These are phyloP conservation scores for Tetranychus cinnabarinus DNA, from an alignment of 1,140 invertebrate species.

Conservation along the genomic window DNA sequence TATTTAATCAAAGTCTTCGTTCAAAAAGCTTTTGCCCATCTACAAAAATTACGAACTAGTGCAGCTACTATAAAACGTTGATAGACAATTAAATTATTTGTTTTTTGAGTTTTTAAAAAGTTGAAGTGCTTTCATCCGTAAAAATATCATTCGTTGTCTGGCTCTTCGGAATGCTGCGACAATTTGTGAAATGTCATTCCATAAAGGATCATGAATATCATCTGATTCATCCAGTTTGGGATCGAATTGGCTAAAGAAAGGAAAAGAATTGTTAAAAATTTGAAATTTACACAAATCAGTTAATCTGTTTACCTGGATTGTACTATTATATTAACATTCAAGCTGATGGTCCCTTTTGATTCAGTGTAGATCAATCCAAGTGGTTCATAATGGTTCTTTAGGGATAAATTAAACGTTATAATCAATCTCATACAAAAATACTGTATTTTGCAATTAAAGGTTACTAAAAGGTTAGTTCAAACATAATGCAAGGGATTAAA, in stretches of 20 bases:
- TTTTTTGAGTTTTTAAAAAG: too few species aligned
- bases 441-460: too few species aligned
- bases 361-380: not conserved
- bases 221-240: too few species aligned
- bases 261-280: too few species aligned
- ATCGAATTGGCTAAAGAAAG: too few species aligned
- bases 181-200: not conserved
- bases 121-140: not conserved
- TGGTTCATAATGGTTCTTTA: not conserved
- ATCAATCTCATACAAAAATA: too few species aligned
- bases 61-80: not conserved
- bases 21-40: constrained; percentile 4
- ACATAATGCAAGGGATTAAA: too few species aligned
- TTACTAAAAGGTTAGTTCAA: too few species aligned
- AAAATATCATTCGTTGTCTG: not conserved
- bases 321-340: not conserved
- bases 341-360: not conserved
- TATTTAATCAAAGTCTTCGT: constrained; percentile 4
- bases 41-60: constrained; percentile 5
- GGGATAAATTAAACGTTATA: too few species aligned
- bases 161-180: not conserved
- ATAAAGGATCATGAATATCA: not conserved
- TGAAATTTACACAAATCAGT: not conserved
- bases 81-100: too few species aligned
- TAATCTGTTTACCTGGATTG: not conserved